Percentiles rank a stretch among this genome's conserved stretches.
These are phyloP conservation scores for Triplophysa tibetana DNA, from an alignment of 2,113 vertebrate species.

Conservation along the genomic window DNA sequence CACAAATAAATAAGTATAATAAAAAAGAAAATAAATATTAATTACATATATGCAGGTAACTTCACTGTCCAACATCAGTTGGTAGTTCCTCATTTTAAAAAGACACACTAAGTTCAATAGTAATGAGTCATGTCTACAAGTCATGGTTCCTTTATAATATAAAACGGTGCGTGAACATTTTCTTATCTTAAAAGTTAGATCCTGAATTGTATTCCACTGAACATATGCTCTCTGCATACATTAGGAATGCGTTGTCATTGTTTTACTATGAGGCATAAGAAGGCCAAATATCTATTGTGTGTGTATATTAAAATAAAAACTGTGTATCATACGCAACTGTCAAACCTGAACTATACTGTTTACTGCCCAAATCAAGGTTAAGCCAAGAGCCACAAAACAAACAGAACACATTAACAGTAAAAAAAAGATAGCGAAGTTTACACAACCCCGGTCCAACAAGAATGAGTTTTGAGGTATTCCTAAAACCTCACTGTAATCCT, in stretches of 20 bases:
- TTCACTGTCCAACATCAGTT: not conserved
- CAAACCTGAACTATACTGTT: not conserved
- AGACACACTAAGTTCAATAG: not conserved
- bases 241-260: not conserved
- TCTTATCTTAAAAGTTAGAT: too few relatives aligned
- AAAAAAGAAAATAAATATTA: not conserved
- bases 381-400: constrained; percentile 34
- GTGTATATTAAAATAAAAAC: too few relatives aligned
- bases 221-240: too few relatives aligned
- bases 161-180: not conserved
- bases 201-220: too few relatives aligned
- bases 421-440: not conserved
- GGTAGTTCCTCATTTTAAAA: not conserved
- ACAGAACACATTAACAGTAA: constrained; percentile 25
- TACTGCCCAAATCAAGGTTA: constrained; percentile 36
- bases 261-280: not conserved
- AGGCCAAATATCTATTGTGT: not conserved
- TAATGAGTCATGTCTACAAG: constrained; percentile 4
- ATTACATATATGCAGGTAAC: not conserved
- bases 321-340: not conserved
- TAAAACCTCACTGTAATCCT: too few relatives aligned
- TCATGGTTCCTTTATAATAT: not conserved
- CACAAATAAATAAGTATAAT: too few relatives aligned
- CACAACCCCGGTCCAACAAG: not conserved
- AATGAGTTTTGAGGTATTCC: not conserved